Conservation (phyloP, 2,888 invertebrate genomes). For the Nephrotoma guestfalica region DNA sequence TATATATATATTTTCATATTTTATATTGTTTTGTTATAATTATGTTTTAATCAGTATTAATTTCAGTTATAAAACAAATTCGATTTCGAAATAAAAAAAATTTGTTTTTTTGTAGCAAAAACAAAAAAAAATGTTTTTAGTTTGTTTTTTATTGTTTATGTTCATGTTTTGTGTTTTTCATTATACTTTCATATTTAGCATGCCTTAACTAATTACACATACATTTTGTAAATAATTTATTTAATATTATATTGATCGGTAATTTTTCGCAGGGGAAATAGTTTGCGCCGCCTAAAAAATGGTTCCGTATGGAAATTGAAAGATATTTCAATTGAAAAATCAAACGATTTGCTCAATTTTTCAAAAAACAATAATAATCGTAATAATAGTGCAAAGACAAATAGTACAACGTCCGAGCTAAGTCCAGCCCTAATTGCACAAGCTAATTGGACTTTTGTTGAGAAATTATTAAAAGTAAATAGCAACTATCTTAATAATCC, state of each 20-base stretch:
- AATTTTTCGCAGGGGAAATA: conserved; percentile 28
- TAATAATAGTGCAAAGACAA: conserved; percentile 28
- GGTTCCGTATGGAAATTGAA: conserved; percentile 46
- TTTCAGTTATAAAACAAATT: not conserved
- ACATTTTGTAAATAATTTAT: not conserved
- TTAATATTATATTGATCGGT: not conserved
- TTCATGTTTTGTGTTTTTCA: not conserved
- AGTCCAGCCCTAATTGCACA: conserved; percentile 87
- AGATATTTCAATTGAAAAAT: conserved; percentile 40
- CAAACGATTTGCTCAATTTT: not conserved
- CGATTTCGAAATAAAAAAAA: not conserved
- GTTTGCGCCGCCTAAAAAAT: conserved; percentile 45
- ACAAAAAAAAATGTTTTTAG: not conserved
- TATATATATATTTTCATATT: not conserved
- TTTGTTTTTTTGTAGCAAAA: not conserved
- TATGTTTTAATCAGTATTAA: conserved; percentile 1
- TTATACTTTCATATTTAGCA: not conserved
- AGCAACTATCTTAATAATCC: conserved; percentile 7
- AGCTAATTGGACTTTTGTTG: conserved; percentile 96
- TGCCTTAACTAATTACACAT: not conserved
- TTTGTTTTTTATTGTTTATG: not conserved
- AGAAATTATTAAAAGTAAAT: conserved; percentile 80
- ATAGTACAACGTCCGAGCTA: conserved; percentile 28
- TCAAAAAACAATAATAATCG: conserved; percentile 10
- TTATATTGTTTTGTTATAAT: not conserved